Percentiles rank a stretch among this genome's conserved stretches.
Evolutionary conservation across 2,888 invertebrate species (phyloP).

Genomic region (Monochamus alternatus): DNA sequence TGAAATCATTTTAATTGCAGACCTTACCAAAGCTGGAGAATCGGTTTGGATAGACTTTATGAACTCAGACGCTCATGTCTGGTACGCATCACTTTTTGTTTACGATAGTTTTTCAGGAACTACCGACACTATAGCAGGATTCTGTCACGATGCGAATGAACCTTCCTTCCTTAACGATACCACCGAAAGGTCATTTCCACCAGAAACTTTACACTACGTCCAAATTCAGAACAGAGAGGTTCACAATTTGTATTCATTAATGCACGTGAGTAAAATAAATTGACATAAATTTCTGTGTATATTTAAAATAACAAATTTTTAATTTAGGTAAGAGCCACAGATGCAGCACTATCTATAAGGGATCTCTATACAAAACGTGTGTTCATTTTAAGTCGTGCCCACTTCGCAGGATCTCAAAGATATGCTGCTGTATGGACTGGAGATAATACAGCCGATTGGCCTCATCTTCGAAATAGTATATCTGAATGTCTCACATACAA

Average conservation of each 20-base stretch:
- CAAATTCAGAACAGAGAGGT: slow-evolving; percentile 90
- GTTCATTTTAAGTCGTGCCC: slow-evolving; percentile 91
- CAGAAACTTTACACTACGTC: slow-evolving; percentile 88
- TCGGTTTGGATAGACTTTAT: slow-evolving; percentile 95
- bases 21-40: slow-evolving; percentile 95
- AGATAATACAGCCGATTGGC: slow-evolving; percentile 95
- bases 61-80: slow-evolving; percentile 86
- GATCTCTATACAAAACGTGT: slow-evolving; percentile 80
- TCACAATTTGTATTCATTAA: slow-evolving; percentile 94
- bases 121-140: slow-evolving; percentile 83
- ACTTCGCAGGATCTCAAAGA: slow-evolving; percentile 94
- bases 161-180: slow-evolving; percentile 91
- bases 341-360: slow-evolving; percentile 74
- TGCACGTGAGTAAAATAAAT: slow-evolving; percentile 55
- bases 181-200: slow-evolving; percentile 90
- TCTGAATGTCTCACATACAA: slow-evolving; percentile 89
- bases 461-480: slow-evolving; percentile 85
- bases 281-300: background rate
- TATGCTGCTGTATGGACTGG: slow-evolving; percentile 97
- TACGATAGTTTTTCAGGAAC: slow-evolving; percentile 77
- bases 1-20: slow-evolving; percentile 63
- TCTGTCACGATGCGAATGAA: slow-evolving; percentile 99
- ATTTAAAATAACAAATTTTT: background rate
- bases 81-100: slow-evolving; percentile 76
- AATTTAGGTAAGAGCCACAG: slow-evolving; percentile 76